Conservation (phyloP, 2,888 invertebrate genomes). For the Graphium colonna region DNA sequence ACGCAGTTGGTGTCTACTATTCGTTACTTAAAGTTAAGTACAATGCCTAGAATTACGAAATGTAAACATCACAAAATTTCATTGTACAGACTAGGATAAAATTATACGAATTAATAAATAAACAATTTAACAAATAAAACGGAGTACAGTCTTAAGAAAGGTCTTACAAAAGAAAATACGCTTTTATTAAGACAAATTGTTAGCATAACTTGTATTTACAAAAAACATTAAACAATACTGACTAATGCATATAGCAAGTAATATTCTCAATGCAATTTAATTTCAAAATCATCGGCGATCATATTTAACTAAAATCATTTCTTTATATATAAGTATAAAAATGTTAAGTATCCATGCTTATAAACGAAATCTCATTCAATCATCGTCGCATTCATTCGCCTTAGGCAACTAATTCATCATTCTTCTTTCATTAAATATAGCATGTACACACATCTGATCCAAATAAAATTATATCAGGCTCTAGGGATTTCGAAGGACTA, state of each 20-base stretch:
- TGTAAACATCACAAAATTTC: conserved; percentile 36
- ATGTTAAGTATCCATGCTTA: neutral
- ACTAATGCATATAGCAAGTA: conserved; percentile 14
- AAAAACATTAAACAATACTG: conserved; percentile 22
- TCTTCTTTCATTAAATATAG: conserved; percentile 7
- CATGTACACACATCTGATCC: neutral
- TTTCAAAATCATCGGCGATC: no score
- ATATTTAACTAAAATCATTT: no score
- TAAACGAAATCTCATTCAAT: neutral
- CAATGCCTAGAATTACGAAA: conserved; percentile 36
- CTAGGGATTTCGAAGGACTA: conserved; percentile 70
- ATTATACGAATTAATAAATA: conserved; percentile 46
- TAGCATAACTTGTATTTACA: conserved; percentile 20
- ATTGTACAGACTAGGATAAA: conserved; percentile 50
- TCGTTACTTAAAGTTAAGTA: conserved; percentile 29
- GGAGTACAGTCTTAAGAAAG: conserved; percentile 48
- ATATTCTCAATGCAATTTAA: neutral
- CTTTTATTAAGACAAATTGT: conserved; percentile 18
- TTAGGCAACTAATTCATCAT: conserved; percentile 7
- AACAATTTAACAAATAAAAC: conserved; percentile 44
- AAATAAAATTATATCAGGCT: conserved; percentile 25
- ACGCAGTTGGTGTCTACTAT: neutral
- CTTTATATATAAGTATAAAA: no score
- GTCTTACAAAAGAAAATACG: conserved; percentile 20
- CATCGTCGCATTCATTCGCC: conserved; percentile 18